Evolutionary conservation across 2,113 vertebrate genomes (phyloP).

Genomic region (Burhinus bistriatus): DNA sequence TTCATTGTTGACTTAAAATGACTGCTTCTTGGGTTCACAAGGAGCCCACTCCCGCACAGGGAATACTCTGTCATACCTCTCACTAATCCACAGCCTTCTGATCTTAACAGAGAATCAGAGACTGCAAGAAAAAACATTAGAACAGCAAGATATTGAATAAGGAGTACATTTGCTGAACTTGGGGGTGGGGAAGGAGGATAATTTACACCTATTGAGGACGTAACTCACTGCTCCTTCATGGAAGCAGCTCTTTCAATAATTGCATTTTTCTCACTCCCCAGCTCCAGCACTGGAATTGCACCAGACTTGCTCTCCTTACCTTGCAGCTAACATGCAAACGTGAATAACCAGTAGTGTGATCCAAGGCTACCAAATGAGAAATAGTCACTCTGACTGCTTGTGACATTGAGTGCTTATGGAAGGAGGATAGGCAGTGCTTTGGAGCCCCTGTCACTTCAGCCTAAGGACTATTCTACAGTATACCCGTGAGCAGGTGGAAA

Average conservation of each 20-base stretch:
- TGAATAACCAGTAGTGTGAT: not conserved
- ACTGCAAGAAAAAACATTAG: not conserved
- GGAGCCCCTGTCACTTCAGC: not conserved
- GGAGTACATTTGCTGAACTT: not conserved
- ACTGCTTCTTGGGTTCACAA: not conserved
- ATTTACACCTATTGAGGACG: not conserved
- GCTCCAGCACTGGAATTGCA: not conserved
- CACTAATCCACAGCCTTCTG: not conserved
- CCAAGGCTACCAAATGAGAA: slow-evolving; percentile 5
- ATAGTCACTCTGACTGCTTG: not conserved
- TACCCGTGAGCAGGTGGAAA: not conserved
- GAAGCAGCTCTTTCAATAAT: not conserved
- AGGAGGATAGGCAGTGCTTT: not conserved
- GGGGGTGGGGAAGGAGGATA: not conserved
- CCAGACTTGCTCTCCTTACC: not conserved
- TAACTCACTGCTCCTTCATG: not conserved
- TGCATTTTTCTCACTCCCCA: not conserved
- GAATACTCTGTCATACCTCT: not conserved
- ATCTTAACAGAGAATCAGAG: not conserved
- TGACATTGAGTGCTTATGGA: not conserved
- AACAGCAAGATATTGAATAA: not conserved
- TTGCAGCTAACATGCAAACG: not conserved
- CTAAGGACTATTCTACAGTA: not conserved
- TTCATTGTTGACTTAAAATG: not conserved
- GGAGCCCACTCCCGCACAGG: not conserved